Conservation (phyloP, 2,113 vertebrate species). For the Mesitornis unicolor region DNA sequence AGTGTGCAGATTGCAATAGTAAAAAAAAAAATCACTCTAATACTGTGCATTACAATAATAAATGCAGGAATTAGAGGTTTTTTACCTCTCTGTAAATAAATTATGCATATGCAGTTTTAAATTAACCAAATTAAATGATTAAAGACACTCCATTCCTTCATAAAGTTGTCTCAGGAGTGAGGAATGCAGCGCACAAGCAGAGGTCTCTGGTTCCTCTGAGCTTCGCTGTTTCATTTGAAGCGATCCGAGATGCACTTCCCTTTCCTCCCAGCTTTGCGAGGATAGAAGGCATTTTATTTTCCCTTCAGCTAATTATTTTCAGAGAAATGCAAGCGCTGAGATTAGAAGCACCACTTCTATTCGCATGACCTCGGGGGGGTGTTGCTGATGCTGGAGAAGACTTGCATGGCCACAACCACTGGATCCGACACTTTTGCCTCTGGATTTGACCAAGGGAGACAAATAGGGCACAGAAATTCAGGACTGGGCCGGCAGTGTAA, state of each 20-base stretch:
- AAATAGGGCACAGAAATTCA: neutral
- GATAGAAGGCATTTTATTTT: slow-evolving; percentile 6
- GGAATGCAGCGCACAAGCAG: slow-evolving; percentile 4
- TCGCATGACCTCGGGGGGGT: neutral
- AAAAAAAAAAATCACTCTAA: slow-evolving; percentile 67
- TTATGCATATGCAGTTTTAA: slow-evolving; percentile 81
- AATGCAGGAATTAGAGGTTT: slow-evolving; percentile 83
- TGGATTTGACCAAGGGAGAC: neutral
- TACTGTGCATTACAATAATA: slow-evolving; percentile 79
- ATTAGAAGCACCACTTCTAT: neutral
- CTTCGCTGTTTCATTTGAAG: slow-evolving; percentile 9
- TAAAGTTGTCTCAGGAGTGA: slow-evolving; percentile 78
- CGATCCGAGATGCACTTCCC: neutral
- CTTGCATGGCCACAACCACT: neutral
- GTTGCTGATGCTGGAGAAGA: neutral
- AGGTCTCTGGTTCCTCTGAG: slow-evolving; percentile 41
- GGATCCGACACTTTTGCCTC: neutral
- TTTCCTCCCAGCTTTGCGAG: neutral
- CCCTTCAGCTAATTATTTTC: slow-evolving; percentile 25
- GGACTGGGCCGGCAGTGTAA: neutral
- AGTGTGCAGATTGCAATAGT: slow-evolving; percentile 65
- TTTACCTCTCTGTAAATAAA: slow-evolving; percentile 83
- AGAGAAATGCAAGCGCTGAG: neutral
- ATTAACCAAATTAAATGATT: slow-evolving; percentile 88
- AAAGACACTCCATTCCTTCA: slow-evolving; percentile 85